Conservation (phyloP, 2,113 vertebrate species). For the Hippocampus mohnikei region DNA sequence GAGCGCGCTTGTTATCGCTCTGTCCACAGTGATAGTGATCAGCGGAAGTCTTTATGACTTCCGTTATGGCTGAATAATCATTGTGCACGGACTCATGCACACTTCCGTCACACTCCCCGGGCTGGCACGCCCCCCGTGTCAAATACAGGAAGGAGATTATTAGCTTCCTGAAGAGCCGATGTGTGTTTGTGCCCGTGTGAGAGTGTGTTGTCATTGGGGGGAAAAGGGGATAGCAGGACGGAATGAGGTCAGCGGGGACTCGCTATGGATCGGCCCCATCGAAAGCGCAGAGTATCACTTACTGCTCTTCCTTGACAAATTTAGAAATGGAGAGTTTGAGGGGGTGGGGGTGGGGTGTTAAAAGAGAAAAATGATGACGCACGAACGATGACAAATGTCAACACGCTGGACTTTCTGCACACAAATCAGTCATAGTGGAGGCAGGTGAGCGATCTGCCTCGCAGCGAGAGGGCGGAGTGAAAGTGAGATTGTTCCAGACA, state of each 20-base stretch:
- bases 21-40: slow-evolving; percentile 52
- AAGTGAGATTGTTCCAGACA: slow-evolving; percentile 44
- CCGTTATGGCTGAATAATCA: slow-evolving; percentile 60
- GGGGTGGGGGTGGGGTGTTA: background rate
- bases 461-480: slow-evolving; percentile 13
- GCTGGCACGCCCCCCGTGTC: slow-evolving; percentile 25
- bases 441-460: slow-evolving; percentile 12
- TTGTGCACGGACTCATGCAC: slow-evolving; percentile 32
- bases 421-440: slow-evolving; percentile 22
- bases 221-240: slow-evolving; percentile 31
- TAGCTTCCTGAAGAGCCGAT: slow-evolving; percentile 55
- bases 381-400: slow-evolving; percentile 32
- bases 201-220: slow-evolving; percentile 10
- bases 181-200: slow-evolving; percentile 8
- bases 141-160: slow-evolving; percentile 64
- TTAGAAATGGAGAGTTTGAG: slow-evolving; percentile 22
- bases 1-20: slow-evolving; percentile 38
- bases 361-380: slow-evolving; percentile 16
- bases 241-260: slow-evolving; percentile 45
- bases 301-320: slow-evolving; percentile 12
- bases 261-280: slow-evolving; percentile 28
- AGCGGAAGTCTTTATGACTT: slow-evolving; percentile 64
- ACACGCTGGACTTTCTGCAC: background rate
- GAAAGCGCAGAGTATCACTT: slow-evolving; percentile 37
- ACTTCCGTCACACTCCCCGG: slow-evolving; percentile 8